Percentiles rank a stretch among this genome's conserved stretches.
Conservation (phyloP, 1,140 invertebrate genomes). For the Argopecten irradians region DNA sequence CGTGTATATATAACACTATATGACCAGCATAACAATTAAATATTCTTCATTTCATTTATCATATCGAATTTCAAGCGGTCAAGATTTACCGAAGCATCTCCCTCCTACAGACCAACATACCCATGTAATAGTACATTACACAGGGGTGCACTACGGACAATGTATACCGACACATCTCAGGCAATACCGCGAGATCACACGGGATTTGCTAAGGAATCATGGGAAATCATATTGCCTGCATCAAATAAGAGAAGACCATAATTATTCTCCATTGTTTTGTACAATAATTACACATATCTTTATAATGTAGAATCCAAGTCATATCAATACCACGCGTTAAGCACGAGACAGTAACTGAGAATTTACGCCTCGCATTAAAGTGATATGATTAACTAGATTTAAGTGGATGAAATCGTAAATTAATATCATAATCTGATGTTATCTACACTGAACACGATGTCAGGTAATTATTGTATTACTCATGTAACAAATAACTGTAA, state of each 20-base stretch:
- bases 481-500: too few relatives aligned
- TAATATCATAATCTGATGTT: too few relatives aligned
- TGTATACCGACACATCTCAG: slow-evolving; percentile 15
- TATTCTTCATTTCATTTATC: too few relatives aligned
- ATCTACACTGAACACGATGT: too few relatives aligned
- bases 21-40: too few relatives aligned
- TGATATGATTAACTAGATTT: background rate
- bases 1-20: too few relatives aligned
- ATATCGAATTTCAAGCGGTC: too few relatives aligned
- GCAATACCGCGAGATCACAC: slow-evolving; percentile 13
- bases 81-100: too few relatives aligned
- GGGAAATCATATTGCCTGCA: slow-evolving; percentile 7
- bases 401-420: too few relatives aligned
- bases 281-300: background rate
- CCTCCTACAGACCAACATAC: background rate
- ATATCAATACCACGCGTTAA: background rate
- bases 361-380: background rate
- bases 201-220: slow-evolving; percentile 6
- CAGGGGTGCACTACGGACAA: background rate
- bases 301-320: background rate
- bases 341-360: background rate
- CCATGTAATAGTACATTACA: background rate
- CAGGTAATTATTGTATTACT: too few relatives aligned
- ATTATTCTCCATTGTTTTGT: background rate
- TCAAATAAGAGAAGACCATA: slow-evolving; percentile 10